Evolutionary conservation across 92 coral and sea anemone species (phyloP), one percentile per base, ranked within the genome.

Genomic region (Umimayanthus chanpuru): DNA sequence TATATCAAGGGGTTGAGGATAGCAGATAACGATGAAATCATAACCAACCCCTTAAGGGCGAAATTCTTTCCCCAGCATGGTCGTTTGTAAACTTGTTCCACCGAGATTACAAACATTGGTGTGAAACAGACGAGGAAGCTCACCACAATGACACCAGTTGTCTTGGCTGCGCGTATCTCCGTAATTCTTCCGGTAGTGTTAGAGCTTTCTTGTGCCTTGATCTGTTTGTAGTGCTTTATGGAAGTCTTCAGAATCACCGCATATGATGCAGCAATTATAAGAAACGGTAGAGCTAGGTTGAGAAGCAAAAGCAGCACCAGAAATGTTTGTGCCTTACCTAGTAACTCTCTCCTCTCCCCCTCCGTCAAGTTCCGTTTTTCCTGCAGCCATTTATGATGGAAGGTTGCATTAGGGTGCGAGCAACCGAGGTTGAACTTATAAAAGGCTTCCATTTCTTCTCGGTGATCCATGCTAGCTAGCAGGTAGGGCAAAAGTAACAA

Each of bases 121-220:
- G 56, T 25, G 18, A 82, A 82, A 47, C 86, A 82, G 12, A 82
- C 40, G 1, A 82, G 32, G 71, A 82, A 82, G 7, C 86, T 39
- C 11, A n/a, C 86, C 43, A 82, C 68, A 14, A 82, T 82, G 10
- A 82, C 41, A 18, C 76, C 86, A 6, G 67, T 70, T 4, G 86
- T 82, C n/a, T 82, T 82, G 9, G 86, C 86, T n/a, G 86, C 86
- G 10, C 86, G 86, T 16, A 82, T 82, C 43, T 82, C 86, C 39
- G 76, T 18, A 8, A 1, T 67, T 67, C 41, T 20, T 25, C 76
- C 5, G 4, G 28, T 28, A n/a, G 14, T n/a, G 23, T 9, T 2
- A 9, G 64, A 25, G 39, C 14, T 12, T n/a, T 67, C 28, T 41
- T 82, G 86, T 1, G 76, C 86, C 40, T 82, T 41, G 4, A 82